Evolutionary conservation across 2,888 invertebrate species (phyloP).

Genomic region (Tachina lurida): DNA sequence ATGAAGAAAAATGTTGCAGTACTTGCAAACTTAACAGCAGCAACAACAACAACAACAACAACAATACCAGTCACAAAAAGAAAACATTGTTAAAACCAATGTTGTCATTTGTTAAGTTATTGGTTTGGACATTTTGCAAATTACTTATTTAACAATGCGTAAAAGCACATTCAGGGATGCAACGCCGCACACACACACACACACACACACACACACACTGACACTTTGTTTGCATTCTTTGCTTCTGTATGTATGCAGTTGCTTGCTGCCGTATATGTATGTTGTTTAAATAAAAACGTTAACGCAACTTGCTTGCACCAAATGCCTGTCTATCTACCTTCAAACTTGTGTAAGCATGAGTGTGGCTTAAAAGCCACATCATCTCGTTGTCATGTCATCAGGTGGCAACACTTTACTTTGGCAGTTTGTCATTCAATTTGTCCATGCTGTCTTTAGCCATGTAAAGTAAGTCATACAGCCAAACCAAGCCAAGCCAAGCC

Average conservation of each 20-base stretch:
- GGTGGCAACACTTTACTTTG: slow-evolving; percentile 71
- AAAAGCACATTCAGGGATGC: slow-evolving; percentile 72
- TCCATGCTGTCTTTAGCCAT: slow-evolving; percentile 68
- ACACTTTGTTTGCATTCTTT: slow-evolving; percentile 2
- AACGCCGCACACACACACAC: background rate
- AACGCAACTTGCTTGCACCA: slow-evolving; percentile 27
- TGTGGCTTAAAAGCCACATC: slow-evolving; percentile 70
- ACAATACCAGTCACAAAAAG: slow-evolving; percentile 32
- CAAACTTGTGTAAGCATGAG: slow-evolving; percentile 48
- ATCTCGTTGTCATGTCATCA: slow-evolving; percentile 71
- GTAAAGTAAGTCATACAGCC: slow-evolving; percentile 43
- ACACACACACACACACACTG: background rate
- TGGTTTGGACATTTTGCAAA: slow-evolving; percentile 82
- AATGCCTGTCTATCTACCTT: slow-evolving; percentile 36
- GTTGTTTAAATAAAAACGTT: slow-evolving; percentile 51
- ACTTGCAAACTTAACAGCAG: slow-evolving; percentile 16
- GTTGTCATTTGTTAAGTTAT: slow-evolving; percentile 76
- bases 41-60: slow-evolving; percentile 1
- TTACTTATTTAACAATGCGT: slow-evolving; percentile 82
- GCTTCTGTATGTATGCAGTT: slow-evolving; percentile 13
- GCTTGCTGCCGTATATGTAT: slow-evolving; percentile 23
- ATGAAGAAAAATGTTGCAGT: slow-evolving; percentile 30
- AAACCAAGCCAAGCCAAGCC: slow-evolving; percentile 26
- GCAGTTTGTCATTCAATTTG: slow-evolving; percentile 73
- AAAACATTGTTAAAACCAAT: slow-evolving; percentile 61